Percentiles rank a stretch among this genome's conserved stretches.
Evolutionary conservation across 2,113 vertebrate genomes (phyloP).

Genomic region (Pionites leucogaster): DNA sequence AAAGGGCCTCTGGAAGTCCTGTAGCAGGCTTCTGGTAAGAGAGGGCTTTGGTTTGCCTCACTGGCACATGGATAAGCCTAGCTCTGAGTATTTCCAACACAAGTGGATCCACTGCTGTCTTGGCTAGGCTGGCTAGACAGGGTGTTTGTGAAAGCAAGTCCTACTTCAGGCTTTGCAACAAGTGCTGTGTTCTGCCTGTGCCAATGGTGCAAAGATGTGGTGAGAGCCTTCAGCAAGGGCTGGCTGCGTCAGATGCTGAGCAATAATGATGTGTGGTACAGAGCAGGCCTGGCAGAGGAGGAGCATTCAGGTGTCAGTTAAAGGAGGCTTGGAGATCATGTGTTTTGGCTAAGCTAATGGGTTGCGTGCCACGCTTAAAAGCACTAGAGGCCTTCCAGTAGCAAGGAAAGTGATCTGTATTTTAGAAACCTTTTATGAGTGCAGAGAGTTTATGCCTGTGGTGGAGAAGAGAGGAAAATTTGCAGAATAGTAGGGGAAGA

Average conservation of each 20-base stretch:
- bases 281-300: background rate
- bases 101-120: fast-evolving
- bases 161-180: fast-evolving
- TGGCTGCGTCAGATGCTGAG: fast-evolving
- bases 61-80: background rate
- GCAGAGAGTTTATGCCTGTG: background rate
- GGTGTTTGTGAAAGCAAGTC: background rate
- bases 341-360: background rate
- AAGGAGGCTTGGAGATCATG: no score
- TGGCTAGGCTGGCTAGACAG: background rate
- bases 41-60: background rate
- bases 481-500: background rate
- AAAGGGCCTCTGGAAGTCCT: background rate
- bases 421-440: background rate
- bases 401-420: background rate
- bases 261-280: no score
- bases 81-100: background rate
- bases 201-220: background rate
- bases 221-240: background rate
- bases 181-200: background rate
- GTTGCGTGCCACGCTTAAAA: fast-evolving
- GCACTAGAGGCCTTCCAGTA: background rate
- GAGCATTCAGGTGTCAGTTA: background rate
- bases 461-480: background rate
- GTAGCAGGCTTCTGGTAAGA: background rate